phyloP scores from a whole-genome alignment of 64 coral and sea anemone genomes.

The Orbicella faveolata region DNA sequence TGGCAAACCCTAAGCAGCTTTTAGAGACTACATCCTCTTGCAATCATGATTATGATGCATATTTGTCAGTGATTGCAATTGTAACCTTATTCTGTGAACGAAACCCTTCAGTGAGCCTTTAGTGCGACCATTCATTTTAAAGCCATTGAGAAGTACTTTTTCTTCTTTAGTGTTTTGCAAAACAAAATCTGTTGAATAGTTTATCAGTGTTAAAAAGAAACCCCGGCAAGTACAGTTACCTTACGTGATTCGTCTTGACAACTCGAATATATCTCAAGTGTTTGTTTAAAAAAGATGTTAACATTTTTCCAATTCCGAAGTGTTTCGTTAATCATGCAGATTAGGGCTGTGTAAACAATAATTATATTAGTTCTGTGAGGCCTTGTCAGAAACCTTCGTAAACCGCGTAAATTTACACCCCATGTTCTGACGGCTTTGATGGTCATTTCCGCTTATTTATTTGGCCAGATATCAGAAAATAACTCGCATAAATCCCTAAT shows the following conservation, averaged over 20 bases:
- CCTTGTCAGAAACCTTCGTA: background rate
- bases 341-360: background rate
- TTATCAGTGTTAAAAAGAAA: too few relatives aligned
- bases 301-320: constrained; percentile 16
- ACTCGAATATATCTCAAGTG: background rate
- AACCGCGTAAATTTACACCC: background rate
- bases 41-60: too few relatives aligned
- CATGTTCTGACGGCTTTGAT: background rate
- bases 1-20: too few relatives aligned
- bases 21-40: too few relatives aligned
- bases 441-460: background rate
- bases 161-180: too few relatives aligned
- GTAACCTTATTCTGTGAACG: too few relatives aligned
- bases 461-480: constrained; percentile 1
- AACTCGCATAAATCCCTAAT: background rate
- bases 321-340: background rate
- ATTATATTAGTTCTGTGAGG: background rate
- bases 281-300: background rate
- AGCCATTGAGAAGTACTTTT: too few relatives aligned
- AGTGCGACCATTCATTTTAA: too few relatives aligned
- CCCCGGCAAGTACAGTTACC: too few relatives aligned
- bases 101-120: too few relatives aligned
- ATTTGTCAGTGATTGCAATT: too few relatives aligned
- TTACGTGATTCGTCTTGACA: background rate
- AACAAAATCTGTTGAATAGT: too few relatives aligned